Conservation (phyloP, 2,113 vertebrate genomes). For the Forbesichthys agassizii region DNA sequence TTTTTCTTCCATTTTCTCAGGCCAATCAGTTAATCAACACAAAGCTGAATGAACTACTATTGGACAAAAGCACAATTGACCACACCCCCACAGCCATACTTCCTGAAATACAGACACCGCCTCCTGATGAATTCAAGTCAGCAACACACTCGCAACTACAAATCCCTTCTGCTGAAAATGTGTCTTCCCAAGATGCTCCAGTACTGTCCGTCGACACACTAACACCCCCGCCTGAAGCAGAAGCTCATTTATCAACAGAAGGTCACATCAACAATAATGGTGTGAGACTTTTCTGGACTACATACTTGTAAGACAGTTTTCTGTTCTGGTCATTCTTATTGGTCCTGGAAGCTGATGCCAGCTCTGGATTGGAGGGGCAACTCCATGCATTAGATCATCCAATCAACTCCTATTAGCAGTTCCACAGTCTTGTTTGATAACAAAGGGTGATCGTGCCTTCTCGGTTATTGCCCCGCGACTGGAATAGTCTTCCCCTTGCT, state of each 20-base stretch:
- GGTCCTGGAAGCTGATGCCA: too few relatives aligned
- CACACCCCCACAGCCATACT: slow-evolving; percentile 37
- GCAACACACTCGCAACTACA: slow-evolving; percentile 43
- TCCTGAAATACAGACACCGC: slow-evolving; percentile 74
- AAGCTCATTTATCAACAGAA: slow-evolving; percentile 39
- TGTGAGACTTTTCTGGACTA: slow-evolving; percentile 30
- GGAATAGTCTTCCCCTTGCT: too few relatives aligned
- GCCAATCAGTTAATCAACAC: slow-evolving; percentile 13
- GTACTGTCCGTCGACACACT: slow-evolving; percentile 73
- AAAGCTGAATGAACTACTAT: slow-evolving; percentile 21
- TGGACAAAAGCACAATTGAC: slow-evolving; percentile 28
- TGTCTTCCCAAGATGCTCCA: slow-evolving; percentile 50
- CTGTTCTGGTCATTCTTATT: too few relatives aligned
- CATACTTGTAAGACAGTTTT: not conserved
- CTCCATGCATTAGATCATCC: too few relatives aligned
- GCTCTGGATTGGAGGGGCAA: too few relatives aligned
- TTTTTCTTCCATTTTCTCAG: not conserved
- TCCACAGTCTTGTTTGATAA: too few relatives aligned
- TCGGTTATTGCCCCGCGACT: too few relatives aligned
- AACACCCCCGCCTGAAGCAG: slow-evolving; percentile 75
- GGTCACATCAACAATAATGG: slow-evolving; percentile 47
- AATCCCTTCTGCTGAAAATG: slow-evolving; percentile 46
- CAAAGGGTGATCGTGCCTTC: too few relatives aligned
- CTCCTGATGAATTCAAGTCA: slow-evolving; percentile 67
- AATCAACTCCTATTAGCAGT: too few relatives aligned